phyloP scores from a whole-genome alignment of 2,113 vertebrate species.

The Cinclus mexicanus region DNA sequence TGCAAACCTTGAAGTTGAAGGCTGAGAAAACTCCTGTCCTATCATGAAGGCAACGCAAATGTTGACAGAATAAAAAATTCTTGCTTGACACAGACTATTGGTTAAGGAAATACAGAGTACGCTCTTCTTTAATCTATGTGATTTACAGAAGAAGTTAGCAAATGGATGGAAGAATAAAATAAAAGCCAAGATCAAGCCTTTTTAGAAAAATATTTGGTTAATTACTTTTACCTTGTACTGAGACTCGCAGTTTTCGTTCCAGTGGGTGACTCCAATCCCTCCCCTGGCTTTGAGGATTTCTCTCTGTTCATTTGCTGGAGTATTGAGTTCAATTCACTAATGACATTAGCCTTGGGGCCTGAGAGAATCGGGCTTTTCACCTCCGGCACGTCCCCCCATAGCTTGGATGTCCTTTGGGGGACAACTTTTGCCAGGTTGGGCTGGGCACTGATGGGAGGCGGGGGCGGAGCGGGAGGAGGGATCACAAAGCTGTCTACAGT shows the following conservation, averaged over 20 bases:
- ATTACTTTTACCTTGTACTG: constrained; percentile 84
- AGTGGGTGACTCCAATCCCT: constrained; percentile 83
- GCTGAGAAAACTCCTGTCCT: not conserved
- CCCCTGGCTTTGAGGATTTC: constrained; percentile 85
- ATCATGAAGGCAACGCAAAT: not conserved
- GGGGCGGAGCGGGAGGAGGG: constrained; percentile 84
- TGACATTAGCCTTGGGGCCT: constrained; percentile 92
- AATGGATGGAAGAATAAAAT: not conserved
- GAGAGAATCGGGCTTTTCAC: constrained; percentile 87
- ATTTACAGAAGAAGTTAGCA: not conserved
- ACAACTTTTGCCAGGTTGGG: constrained; percentile 80
- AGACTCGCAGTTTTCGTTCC: constrained; percentile 83
- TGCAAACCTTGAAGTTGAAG: not conserved
- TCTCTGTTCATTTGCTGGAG: constrained; percentile 96
- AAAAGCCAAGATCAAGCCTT: not conserved
- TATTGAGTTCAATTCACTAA: constrained; percentile 96
- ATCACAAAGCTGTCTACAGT: constrained; percentile 84
- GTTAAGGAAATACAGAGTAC: not conserved
- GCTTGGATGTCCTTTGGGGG: constrained; percentile 90
- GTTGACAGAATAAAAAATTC: not conserved
- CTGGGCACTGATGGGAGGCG: constrained; percentile 77
- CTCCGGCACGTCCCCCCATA: constrained; percentile 90
- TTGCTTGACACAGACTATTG: not conserved
- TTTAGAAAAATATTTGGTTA: not conserved
- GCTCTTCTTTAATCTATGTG: not conserved